A percentile compares a stretch with the other conserved stretches of the same genome.
phyloP scores from a whole-genome alignment of 2,113 vertebrate genomes.

The Odontophorus gujanensis region DNA sequence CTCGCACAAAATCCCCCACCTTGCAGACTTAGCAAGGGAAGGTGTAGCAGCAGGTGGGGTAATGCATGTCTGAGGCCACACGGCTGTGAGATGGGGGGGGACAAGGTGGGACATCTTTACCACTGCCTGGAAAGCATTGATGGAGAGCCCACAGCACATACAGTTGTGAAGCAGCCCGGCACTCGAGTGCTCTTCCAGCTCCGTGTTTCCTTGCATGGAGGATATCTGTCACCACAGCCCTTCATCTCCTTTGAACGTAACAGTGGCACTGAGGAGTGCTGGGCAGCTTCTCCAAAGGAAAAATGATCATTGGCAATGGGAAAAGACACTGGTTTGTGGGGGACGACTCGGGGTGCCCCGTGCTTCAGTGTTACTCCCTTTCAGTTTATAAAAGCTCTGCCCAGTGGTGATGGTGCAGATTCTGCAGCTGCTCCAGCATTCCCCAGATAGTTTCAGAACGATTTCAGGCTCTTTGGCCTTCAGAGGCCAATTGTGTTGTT shows the following conservation, averaged over 20 bases:
- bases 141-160: neutral
- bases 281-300: neutral
- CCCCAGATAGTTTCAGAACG: conserved; percentile 30
- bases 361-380: neutral
- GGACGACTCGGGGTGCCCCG: neutral
- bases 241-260: neutral
- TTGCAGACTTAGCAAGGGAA: neutral
- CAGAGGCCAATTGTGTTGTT: neutral
- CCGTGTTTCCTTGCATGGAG: neutral
- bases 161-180: neutral
- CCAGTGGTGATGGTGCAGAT: neutral
- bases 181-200: accelerated
- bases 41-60: neutral
- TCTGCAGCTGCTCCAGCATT: conserved; percentile 38
- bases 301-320: neutral
- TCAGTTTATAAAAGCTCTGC: neutral
- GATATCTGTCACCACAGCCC: neutral
- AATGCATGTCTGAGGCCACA: accelerated
- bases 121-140: neutral
- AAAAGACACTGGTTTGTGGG: neutral
- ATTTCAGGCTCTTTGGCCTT: conserved; percentile 42
- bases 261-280: neutral
- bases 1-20: neutral
- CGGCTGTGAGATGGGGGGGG: accelerated
- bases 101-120: neutral